Evolutionary conservation across 2,797 vertebrate species (phyloP), one percentile per base, ranked within the genome.

Genomic region (Arrhamphus sclerolepis): DNA sequence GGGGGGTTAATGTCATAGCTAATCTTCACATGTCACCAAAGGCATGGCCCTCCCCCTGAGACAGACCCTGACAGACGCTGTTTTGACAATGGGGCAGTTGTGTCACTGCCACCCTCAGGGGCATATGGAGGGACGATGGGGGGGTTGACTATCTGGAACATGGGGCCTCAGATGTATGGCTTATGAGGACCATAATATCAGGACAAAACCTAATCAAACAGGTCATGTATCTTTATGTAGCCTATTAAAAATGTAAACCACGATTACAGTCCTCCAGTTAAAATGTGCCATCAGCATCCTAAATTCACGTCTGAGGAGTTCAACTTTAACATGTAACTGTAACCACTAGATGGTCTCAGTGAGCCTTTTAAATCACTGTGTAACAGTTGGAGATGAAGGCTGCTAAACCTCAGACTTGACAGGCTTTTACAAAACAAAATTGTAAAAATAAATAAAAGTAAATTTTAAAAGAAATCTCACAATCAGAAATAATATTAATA

Each of bases 11-110:
- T 86, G 83, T 87, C 80, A 87, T 58, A 74, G 78, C 82, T 89
- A 85, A 88, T 89, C 85, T 81, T 80, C 73, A 75, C 63, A 82
- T 44, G 72, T 61, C 59, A 77, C 66, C 75, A 46, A 48, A 76
- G 81, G 79, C 84, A 74, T 47, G 70, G 56, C 46, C 62, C 41
- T 51, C 78, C 63, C 72, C 56, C 22, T 5, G 11, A 58, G 68
- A 80, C 65, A 56, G 70, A 81, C 75, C 68, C 61, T 66, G 75
- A 80, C 83, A 90, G 86, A 86, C 72, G 77, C 74, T 74, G 65
- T 62, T 50, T 28, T 84, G 72, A 92, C 92, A 93, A 92, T 83
- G 80, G 81, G 60, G 75, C 78, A 84, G 80, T 89, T 92, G 89
- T 93, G 83, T 89, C 82, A 87, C 80, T 84, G 76, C 76, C 75